These are phyloP conservation scores for Drosophila novamexicana DNA, from an alignment of 1,140 invertebrate genomes.

Conservation along the genomic window DNA sequence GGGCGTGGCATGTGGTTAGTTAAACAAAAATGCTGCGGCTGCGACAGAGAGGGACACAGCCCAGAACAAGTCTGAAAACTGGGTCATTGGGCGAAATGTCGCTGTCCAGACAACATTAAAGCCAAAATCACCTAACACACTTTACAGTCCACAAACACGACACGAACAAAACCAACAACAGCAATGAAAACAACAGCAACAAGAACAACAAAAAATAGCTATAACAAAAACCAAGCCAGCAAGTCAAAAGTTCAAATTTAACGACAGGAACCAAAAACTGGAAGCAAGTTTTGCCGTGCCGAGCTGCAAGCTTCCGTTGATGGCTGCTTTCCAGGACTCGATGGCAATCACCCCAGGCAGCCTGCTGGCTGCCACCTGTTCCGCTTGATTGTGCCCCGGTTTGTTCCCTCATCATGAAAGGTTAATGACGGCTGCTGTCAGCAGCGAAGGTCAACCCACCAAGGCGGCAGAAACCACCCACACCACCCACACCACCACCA, in stretches of 20 bases:
- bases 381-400: slow-evolving; percentile 67
- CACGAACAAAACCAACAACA: slow-evolving; percentile 30
- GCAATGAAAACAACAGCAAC: not conserved
- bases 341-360: slow-evolving; percentile 1
- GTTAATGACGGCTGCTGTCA: slow-evolving; percentile 80
- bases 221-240: slow-evolving; percentile 16
- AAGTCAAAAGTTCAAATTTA: slow-evolving; percentile 40
- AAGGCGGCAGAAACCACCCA: not conserved
- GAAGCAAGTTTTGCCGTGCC: slow-evolving; percentile 12
- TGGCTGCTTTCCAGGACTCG: slow-evolving; percentile 12
- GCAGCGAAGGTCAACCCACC: slow-evolving; percentile 69
- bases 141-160: slow-evolving; percentile 25
- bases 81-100: slow-evolving; percentile 50
- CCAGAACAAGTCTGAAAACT: slow-evolving; percentile 31
- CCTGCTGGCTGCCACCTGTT: slow-evolving; percentile 57
- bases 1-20: slow-evolving; percentile 68
- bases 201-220: not conserved
- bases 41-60: slow-evolving; percentile 4
- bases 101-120: slow-evolving; percentile 55
- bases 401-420: slow-evolving; percentile 70
- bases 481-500: not conserved
- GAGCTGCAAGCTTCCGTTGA: slow-evolving; percentile 45
- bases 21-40: slow-evolving; percentile 59
- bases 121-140: slow-evolving; percentile 44
- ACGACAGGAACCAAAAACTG: slow-evolving; percentile 9